phyloP scores from a whole-genome alignment of 1,140 invertebrate genomes.

The Helicoverpa armigera region DNA sequence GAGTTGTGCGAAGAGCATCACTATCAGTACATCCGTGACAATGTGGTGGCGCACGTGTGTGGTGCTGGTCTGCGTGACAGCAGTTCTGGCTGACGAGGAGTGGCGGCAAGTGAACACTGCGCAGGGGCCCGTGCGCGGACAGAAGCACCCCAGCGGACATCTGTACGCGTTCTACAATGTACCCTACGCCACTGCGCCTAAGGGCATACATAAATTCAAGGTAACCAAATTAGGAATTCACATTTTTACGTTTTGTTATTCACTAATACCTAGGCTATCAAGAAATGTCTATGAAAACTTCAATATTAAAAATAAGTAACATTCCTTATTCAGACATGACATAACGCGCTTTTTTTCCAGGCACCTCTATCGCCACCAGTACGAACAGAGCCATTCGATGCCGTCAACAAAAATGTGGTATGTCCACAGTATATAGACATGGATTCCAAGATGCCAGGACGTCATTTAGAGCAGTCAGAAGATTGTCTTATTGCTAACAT shows the following conservation, averaged over 20 bases:
- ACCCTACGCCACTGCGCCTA: conserved; percentile 71
- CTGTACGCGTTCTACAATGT: conserved; percentile 67
- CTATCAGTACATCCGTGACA: background rate
- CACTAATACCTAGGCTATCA: too few species aligned
- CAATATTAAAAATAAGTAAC: too few species aligned
- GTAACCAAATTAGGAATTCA: conserved; percentile 42
- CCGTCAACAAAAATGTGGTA: conserved; percentile 60
- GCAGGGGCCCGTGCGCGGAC: conserved; percentile 68
- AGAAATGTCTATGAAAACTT: too few species aligned
- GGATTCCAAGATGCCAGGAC: background rate
- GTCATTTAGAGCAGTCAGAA: conserved; percentile 54
- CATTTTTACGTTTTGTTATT: too few species aligned
- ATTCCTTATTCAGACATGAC: too few species aligned
- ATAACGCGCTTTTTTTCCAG: conserved; percentile 52
- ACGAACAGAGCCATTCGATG: conserved; percentile 62
- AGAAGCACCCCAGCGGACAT: conserved; percentile 55
- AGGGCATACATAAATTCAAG: conserved; percentile 64
- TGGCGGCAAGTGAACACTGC: conserved; percentile 54
- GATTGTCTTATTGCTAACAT: conserved; percentile 73
- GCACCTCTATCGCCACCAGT: conserved; percentile 61
- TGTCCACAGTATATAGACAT: conserved; percentile 62
- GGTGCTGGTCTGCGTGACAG: background rate
- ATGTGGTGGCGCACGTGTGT: conserved; percentile 5
- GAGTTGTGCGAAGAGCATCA: too few species aligned
- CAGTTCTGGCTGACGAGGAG: background rate